Conservation (phyloP, 1,140 invertebrate species). For the Bombus haemorrhoidalis region DNA sequence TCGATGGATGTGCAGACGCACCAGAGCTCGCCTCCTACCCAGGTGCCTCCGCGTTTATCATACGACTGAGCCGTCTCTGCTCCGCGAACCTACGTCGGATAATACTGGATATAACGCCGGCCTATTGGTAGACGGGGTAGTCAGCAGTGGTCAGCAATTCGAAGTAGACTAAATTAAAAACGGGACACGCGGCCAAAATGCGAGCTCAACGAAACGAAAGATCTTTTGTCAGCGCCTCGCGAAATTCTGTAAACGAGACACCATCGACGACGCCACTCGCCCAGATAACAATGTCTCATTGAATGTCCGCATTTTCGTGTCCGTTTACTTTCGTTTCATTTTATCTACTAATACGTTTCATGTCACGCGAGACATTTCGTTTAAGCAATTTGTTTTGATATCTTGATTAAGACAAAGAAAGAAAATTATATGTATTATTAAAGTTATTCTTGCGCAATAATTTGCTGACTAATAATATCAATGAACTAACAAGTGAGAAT, state of each 20-base stretch:
- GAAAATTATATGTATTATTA: too few relatives aligned
- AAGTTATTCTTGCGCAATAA: too few relatives aligned
- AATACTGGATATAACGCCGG: slow-evolving; percentile 63
- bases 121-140: slow-evolving; percentile 53
- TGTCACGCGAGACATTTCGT: too few relatives aligned
- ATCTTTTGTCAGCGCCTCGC: slow-evolving; percentile 15
- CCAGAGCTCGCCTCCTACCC: slow-evolving; percentile 34
- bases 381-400: neutral
- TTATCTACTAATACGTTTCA: too few relatives aligned
- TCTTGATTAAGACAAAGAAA: neutral
- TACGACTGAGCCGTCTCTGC: slow-evolving; percentile 60
- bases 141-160: slow-evolving; percentile 59
- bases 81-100: slow-evolving; percentile 50
- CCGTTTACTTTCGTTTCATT: neutral
- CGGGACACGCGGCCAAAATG: slow-evolving; percentile 49
- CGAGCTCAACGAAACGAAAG: neutral
- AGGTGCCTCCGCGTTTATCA: slow-evolving; percentile 64
- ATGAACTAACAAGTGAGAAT: neutral
- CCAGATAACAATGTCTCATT: neutral
- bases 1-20: slow-evolving; percentile 41
- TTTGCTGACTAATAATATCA: too few relatives aligned
- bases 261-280: too few relatives aligned
- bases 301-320: neutral
- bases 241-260: slow-evolving; percentile 5
- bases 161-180: slow-evolving; percentile 72